Base-by-base conservation (phyloP, 2,888 invertebrate genomes). In the Salticus scenicus region DNA sequence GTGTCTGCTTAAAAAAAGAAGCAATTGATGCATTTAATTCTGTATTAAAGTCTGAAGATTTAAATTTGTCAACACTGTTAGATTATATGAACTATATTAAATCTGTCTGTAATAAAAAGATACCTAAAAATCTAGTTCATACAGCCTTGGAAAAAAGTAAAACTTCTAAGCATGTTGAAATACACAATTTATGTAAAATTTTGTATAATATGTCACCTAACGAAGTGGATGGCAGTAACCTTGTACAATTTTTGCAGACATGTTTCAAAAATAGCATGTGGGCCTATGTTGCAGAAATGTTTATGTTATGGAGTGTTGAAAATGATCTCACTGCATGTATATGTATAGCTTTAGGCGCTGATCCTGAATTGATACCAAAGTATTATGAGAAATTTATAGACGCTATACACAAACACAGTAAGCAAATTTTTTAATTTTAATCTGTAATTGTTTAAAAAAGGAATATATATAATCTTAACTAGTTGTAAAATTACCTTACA, bases 371-470 rank as follows among this genome's bases (percentile, higher is more conserved):
- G 1, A 51, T 20, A 1, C 33, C 33, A 5, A 30, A 31, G n/a
- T 33, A 31, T 30, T 51, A 30, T 31, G 31, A 14, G 2, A 73
- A 73, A 31, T 73, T 73, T 57, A 57, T 57, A 20, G 24, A 14
- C 17, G 31, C 47, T 28, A 14, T 72, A 7, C 47, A n/a, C n/a
- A n/a, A n/a, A n/a, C n/a, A 72, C 51, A 51, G 71, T 72, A 72
- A 47, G 42, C 5, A n/a, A 28, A 17, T 30, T 72, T 47, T n/a
- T 17, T 47, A 2, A 12, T 12, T 47, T n/a, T n/a, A n/a, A n/a
- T n/a, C n/a, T n/a, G n/a, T n/a, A n/a, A n/a, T n/a, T n/a, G n/a
- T n/a, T n/a, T n/a, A n/a, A n/a, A n/a, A n/a, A n/a, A n/a, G n/a
- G n/a, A n/a, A n/a, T n/a, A n/a, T n/a, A n/a, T n/a, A n/a, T n/a